Base-by-base conservation (phyloP, 2,113 vertebrate genomes). In the Hippopotamus amphibius region DNA sequence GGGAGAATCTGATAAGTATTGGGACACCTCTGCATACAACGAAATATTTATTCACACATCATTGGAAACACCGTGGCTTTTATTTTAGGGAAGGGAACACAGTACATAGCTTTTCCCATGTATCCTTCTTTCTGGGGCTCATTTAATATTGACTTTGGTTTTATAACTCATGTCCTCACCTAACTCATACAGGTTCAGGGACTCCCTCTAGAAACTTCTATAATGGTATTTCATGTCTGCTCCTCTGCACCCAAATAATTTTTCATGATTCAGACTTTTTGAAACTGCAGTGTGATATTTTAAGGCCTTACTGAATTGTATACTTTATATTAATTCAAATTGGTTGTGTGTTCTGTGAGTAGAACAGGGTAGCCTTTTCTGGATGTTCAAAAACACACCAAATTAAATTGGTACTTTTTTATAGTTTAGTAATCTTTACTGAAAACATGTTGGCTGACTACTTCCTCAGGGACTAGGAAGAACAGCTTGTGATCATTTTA, bases 221-320 rank as follows among this genome's bases (percentile, higher is more conserved):
- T 50, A 72, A 30, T 12, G 68, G n/a, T 41, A 61, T 83, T 94
- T 94, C 63, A 46, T n/a, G 17, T 50, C 63, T 69, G 24, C 46
- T 95, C 28, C n/a, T 69, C 69, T 80, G 50, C 84, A 33, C 83
- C 63, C 55, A 46, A 63, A 83, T 19, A 61, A 6, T 84, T 69
- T 93, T 89, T 74, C 30, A 77, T 59, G 59, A 80, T 28, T 92
- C 26, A 93, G 19, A 63, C 12, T 65, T 84, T 90, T 88, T 84
- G 43, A 96, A 94, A 87, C 19, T 8, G 5, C n/a, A 37, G 30
- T 80, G 19, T 84, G 74, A 14, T 90, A 88, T 79, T 93, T 95
- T 80, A 90, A 95, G 66, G 28, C 0, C 48, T 93, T 71, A 21
- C 33, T 79, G 59, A 89, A 88, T 41, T 88, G 15, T 79, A 80